phyloP scores from a whole-genome alignment of 2,797 vertebrate genomes.

The Bothrops alternatus region DNA sequence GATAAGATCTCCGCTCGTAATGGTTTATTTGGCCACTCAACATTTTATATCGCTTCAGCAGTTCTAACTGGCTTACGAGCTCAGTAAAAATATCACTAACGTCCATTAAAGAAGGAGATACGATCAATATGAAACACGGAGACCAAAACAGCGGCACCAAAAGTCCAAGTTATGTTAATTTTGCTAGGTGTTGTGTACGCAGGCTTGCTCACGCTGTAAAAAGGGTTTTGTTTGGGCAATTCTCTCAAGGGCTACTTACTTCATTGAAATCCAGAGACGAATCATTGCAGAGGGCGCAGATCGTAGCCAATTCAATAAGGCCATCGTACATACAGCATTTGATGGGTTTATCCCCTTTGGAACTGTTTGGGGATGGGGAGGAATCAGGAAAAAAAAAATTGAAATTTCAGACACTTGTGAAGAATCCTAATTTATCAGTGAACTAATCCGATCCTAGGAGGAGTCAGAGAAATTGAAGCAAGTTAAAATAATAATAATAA shows the following conservation, averaged over 20 bases:
- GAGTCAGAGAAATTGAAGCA: not conserved
- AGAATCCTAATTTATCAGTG: not conserved
- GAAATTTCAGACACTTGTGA: not conserved
- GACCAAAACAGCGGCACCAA: not conserved
- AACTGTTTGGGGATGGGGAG: conserved; percentile 69
- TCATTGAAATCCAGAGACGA: conserved; percentile 98
- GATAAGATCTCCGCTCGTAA: not conserved
- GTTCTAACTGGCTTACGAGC: not conserved
- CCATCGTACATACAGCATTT: conserved; percentile 84
- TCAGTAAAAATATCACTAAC: not conserved
- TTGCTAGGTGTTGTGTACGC: not conserved
- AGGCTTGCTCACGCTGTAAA: not conserved
- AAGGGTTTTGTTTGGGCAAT: conserved; percentile 18
- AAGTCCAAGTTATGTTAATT: not conserved
- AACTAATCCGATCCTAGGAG: not conserved
- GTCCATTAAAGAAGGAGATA: not conserved
- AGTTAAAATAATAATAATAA: not conserved
- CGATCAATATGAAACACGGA: not conserved
- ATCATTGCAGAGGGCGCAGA: conserved; percentile 96
- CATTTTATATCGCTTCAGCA: not conserved
- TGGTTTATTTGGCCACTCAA: not conserved
- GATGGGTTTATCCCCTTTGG: conserved; percentile 83
- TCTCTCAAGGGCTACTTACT: conserved; percentile 70
- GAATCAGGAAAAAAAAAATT: not conserved
- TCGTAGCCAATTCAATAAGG: conserved; percentile 91